These are phyloP conservation scores for Copidosoma floridanum DNA, from an alignment of 1,140 invertebrate genomes.

Conservation along the genomic window DNA sequence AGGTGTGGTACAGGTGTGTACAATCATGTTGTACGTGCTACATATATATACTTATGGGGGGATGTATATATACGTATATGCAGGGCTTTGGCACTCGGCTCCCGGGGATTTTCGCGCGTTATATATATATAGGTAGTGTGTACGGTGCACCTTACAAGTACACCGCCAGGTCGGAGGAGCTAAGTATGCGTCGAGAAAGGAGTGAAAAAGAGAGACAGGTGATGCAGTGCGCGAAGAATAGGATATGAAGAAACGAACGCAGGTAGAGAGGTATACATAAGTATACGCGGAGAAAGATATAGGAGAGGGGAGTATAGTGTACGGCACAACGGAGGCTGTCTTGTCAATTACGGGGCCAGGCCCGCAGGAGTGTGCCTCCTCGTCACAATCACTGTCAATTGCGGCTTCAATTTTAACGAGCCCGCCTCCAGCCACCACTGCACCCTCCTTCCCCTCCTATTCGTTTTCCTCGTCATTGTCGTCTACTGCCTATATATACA, in stretches of 20 bases:
- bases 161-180: not conserved
- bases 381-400: constrained; percentile 35
- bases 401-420: constrained; percentile 32
- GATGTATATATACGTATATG: not conserved
- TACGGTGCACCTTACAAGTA: no score
- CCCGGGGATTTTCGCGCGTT: not conserved
- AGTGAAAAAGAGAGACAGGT: not conserved
- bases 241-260: no score
- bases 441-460: no score
- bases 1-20: no score
- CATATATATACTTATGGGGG: no score
- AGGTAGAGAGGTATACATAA: no score
- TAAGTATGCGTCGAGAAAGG: not conserved
- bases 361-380: constrained; percentile 18
- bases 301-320: not conserved
- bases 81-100: not conserved
- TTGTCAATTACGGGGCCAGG: constrained; percentile 30
- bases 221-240: no score
- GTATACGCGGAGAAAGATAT: no score
- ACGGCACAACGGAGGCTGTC: constrained; percentile 13
- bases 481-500: not conserved
- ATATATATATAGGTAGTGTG: no score
- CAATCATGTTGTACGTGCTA: no score
- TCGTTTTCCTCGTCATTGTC: no score
- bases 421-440: not conserved